A percentile compares a stretch with the other conserved stretches of the same genome.
These are phyloP conservation scores for Perca flavescens DNA, from an alignment of 2,113 vertebrate species.

Conservation along the genomic window DNA sequence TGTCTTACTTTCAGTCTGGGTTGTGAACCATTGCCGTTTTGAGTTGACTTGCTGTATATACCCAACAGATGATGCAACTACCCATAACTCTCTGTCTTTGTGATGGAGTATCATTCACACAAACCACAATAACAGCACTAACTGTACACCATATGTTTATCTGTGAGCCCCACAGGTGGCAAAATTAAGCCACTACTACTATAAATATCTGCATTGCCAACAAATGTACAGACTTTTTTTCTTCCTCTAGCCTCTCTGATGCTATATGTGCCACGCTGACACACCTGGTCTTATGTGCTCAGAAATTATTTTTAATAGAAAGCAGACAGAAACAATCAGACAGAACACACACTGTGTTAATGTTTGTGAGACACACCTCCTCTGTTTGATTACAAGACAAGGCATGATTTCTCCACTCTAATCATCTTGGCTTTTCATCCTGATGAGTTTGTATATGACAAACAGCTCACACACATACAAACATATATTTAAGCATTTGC, in stretches of 20 bases:
- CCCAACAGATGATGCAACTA: background rate
- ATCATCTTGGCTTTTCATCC: slow-evolving; percentile 54
- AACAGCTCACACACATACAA: slow-evolving; percentile 28
- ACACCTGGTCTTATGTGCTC: background rate
- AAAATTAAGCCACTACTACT: background rate
- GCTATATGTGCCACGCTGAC: background rate
- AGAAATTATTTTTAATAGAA: slow-evolving; percentile 1
- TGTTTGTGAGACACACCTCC: slow-evolving; percentile 29
- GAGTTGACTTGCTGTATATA: background rate
- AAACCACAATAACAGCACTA: slow-evolving; percentile 13
- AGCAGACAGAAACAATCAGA: slow-evolving; percentile 17
- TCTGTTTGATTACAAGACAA: slow-evolving; percentile 50
- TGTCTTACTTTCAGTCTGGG: background rate
- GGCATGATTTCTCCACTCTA: slow-evolving; percentile 37
- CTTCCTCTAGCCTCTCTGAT: background rate
- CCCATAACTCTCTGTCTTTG: background rate
- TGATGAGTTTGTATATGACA: slow-evolving; percentile 18
- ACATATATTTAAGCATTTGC: slow-evolving; percentile 42
- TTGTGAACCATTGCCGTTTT: background rate
- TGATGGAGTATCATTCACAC: background rate
- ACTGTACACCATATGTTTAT: background rate
- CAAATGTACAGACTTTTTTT: background rate
- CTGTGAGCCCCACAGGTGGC: slow-evolving; percentile 8
- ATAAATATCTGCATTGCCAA: slow-evolving; percentile 10
- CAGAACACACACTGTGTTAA: background rate